Base-by-base conservation (phyloP, 35 echinoderm and acorn worm species). In the Ptychodera flava region DNA sequence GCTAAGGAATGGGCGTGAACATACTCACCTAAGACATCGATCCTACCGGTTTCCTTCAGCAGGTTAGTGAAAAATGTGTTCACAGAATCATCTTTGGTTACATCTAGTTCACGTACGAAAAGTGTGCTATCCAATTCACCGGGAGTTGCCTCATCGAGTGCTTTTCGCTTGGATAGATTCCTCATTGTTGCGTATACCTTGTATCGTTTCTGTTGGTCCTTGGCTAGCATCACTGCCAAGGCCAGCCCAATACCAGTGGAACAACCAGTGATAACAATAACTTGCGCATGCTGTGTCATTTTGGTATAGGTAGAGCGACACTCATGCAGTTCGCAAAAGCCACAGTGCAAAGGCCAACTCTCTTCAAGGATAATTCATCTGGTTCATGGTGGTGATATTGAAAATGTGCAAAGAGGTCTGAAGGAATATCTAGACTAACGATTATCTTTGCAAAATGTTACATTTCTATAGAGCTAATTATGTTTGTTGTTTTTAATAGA, bases 211-310 rank as follows among this genome's bases (percentile, higher is more conserved):
- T 91, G 36, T 0, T 34, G 85, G 30, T 92, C 86, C 81, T 92
- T 92, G n/a, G 87, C 91, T 0, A 92, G 53, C 16, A 82, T 37
- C 29, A 79, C 80, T 16, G 91, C 91, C 16, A 83, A 64, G 14
- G 86, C 81, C n/a, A 88, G 81, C 0, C 91, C 91, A 79, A 92
- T 92, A 16, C 91, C 91, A 31, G 86, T 34, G n/a, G 91, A 88
- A 45, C 91, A 92, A 37, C 91, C 91, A 38, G 91, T 92, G 81
- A 92, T 84, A 2, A 92, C 28, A 78, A 89, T 83, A 30, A 89
- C 64, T 28, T 53, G n/a, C n/a, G n/a, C n/a, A n/a, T n/a, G 89
- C 34, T 64, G n/a, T 32, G 45, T 36, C 35, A 34, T 81, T 14
- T 30, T 80, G 38, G 53, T n/a, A n/a, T n/a, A n/a, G n/a, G n/a